phyloP scores from a whole-genome alignment of 2,113 vertebrate species.

The Neodontobutis hainanensis region DNA sequence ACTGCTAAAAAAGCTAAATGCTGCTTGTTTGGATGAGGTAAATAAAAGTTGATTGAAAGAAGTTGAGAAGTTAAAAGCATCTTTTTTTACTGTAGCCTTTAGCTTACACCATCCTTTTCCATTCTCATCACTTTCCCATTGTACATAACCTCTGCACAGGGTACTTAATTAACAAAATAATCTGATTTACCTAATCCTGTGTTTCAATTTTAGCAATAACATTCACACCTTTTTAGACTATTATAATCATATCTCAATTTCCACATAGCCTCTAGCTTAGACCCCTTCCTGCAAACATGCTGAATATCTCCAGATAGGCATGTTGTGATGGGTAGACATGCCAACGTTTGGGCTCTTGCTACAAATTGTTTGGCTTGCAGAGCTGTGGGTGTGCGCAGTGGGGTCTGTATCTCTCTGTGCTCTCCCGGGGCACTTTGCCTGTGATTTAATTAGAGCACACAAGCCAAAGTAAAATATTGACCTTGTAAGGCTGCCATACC shows the following conservation, averaged over 20 bases:
- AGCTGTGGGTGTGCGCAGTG: neutral
- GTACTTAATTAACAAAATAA: no score
- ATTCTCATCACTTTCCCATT: no score
- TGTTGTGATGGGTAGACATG: conserved; percentile 29
- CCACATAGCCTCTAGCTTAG: neutral
- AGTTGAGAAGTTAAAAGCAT: no score
- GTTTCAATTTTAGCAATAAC: neutral
- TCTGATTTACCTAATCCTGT: neutral
- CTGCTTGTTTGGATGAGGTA: no score
- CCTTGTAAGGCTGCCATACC: conserved; percentile 67
- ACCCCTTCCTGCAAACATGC: conserved; percentile 7
- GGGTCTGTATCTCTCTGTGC: conserved; percentile 45
- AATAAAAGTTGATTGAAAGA: no score
- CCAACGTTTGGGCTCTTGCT: conserved; percentile 42
- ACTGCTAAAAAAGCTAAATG: no score
- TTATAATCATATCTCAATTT: neutral
- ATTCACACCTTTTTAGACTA: neutral
- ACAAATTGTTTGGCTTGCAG: conserved; percentile 62
- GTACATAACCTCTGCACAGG: no score
- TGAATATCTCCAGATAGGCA: conserved; percentile 17
- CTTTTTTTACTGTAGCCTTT: no score
- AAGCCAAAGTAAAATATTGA: conserved; percentile 77
- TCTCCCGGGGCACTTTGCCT: conserved; percentile 49
- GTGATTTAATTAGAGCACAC: conserved; percentile 74
- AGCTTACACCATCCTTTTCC: no score